phyloP scores from a whole-genome alignment of 2,797 vertebrate species.

The Anisognathus igniventris region DNA sequence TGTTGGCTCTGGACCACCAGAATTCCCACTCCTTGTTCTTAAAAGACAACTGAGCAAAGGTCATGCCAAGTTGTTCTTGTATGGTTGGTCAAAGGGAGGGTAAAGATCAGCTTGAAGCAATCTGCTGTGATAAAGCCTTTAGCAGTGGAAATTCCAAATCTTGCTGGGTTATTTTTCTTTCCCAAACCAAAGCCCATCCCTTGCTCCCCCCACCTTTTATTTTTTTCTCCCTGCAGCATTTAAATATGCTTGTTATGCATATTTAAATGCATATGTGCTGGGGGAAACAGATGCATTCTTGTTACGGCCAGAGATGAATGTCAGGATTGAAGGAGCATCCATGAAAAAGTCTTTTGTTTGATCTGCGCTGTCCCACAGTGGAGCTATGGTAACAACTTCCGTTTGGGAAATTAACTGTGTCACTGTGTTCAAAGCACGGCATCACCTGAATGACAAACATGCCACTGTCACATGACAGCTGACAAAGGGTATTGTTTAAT shows the following conservation, averaged over 20 bases:
- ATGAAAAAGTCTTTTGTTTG: conserved; percentile 77
- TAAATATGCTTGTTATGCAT: conserved; percentile 4
- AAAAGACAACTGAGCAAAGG: conserved; percentile 22
- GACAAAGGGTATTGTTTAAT: not conserved
- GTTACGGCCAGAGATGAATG: conserved; percentile 33
- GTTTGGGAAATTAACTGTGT: conserved; percentile 65
- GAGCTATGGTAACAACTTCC: conserved; percentile 75
- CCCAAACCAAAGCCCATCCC: not conserved
- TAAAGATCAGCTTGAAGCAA: conserved; percentile 34
- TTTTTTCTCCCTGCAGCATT: not conserved
- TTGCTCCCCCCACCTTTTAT: not conserved
- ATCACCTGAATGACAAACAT: conserved; percentile 66
- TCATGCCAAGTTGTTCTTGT: conserved; percentile 13
- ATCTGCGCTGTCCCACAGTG: conserved; percentile 54
- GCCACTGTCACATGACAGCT: conserved; percentile 7
- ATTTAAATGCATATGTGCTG: not conserved
- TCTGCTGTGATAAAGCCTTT: conserved; percentile 3
- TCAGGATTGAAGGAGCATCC: conserved; percentile 41
- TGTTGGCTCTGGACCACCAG: not conserved
- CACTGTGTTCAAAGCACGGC: conserved; percentile 57
- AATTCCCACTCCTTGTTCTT: not conserved
- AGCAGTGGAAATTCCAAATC: conserved; percentile 31
- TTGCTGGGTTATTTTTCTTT: not conserved
- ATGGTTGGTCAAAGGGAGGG: not conserved
- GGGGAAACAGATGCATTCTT: conserved; percentile 22